These are phyloP conservation scores for Ormia ochracea DNA, from an alignment of 2,888 invertebrate species.

Conservation along the genomic window DNA sequence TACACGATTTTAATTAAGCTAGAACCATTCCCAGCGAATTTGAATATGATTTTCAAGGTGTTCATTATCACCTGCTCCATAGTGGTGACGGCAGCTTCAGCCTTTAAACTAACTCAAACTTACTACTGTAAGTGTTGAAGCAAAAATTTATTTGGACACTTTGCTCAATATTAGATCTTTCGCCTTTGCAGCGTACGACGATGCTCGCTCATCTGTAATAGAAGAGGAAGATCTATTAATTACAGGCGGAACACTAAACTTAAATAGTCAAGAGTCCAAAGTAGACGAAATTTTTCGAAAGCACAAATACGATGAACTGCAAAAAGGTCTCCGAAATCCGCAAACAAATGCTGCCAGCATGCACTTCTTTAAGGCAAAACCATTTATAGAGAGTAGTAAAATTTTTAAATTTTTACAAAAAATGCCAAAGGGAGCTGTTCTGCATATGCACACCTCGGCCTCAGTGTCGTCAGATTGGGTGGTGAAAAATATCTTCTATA, in stretches of 20 bases:
- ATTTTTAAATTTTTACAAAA: slow-evolving; percentile 79
- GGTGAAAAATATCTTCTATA: slow-evolving; percentile 78
- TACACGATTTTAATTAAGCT: no score
- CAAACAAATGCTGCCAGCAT: slow-evolving; percentile 76
- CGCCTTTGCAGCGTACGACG: slow-evolving; percentile 68
- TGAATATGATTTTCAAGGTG: no score
- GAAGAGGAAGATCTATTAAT: slow-evolving; percentile 71
- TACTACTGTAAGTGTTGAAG: slow-evolving; percentile 31
- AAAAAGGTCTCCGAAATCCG: slow-evolving; percentile 69
- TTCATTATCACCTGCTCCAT: no score
- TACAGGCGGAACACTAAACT: slow-evolving; percentile 71
- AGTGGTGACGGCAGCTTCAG: no score
- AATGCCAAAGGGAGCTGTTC: slow-evolving; percentile 80
- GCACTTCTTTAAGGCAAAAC: slow-evolving; percentile 79
- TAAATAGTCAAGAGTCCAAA: slow-evolving; percentile 68
- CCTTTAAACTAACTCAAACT: no score
- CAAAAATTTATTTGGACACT: neutral
- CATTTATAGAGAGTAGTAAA: slow-evolving; percentile 78
- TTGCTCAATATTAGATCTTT: neutral
- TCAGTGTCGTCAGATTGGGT: slow-evolving; percentile 78
- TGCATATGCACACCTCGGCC: slow-evolving; percentile 79
- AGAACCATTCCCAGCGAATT: no score
- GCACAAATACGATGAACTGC: slow-evolving; percentile 71
- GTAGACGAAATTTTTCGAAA: slow-evolving; percentile 72
- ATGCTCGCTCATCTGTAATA: slow-evolving; percentile 71